A percentile compares a stretch with the other conserved stretches of the same genome.
phyloP scores from a whole-genome alignment of 1,140 invertebrate species.

The Harpegnathos saltator region DNA sequence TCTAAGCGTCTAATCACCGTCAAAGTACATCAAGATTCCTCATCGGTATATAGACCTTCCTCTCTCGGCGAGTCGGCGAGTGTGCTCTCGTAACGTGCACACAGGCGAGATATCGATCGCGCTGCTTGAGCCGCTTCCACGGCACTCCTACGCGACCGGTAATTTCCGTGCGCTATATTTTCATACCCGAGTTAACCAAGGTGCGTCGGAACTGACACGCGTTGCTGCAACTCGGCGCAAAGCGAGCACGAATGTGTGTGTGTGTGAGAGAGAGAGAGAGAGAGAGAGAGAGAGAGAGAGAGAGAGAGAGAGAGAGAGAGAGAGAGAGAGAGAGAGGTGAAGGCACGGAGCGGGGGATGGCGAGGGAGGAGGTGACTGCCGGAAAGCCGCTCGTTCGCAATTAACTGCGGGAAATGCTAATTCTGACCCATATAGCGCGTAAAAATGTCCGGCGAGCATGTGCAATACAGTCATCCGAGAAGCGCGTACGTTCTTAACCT shows the following conservation, averaged over 20 bases:
- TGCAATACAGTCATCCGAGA: slow-evolving; percentile 69
- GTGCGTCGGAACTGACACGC: slow-evolving; percentile 57
- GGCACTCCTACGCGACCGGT: slow-evolving; percentile 46
- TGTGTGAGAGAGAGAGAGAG: neutral
- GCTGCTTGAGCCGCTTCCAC: slow-evolving; percentile 32
- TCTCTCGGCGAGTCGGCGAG: slow-evolving; percentile 28
- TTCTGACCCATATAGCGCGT: slow-evolving; percentile 77
- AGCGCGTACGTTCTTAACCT: slow-evolving; percentile 59
- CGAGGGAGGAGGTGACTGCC: neutral
- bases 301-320: neutral
- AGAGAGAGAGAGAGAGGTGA: no score
- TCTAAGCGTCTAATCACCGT: slow-evolving; percentile 49
- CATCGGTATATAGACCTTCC: slow-evolving; percentile 45
- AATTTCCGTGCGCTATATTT: slow-evolving; percentile 60
- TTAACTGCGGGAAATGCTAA: slow-evolving; percentile 78
- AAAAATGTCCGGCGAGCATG: slow-evolving; percentile 74
- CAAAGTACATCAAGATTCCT: slow-evolving; percentile 58
- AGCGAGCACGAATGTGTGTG: no score
- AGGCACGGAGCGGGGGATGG: no score
- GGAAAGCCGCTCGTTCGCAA: slow-evolving; percentile 68
- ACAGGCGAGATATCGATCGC: slow-evolving; percentile 51
- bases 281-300: slow-evolving; percentile 5
- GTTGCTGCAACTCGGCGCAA: slow-evolving; percentile 32
- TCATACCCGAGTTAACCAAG: slow-evolving; percentile 48
- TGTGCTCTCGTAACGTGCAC: slow-evolving; percentile 32